These are phyloP conservation scores for Avahi laniger DNA, from an alignment of 2,797 vertebrate genomes.

Conservation along the genomic window DNA sequence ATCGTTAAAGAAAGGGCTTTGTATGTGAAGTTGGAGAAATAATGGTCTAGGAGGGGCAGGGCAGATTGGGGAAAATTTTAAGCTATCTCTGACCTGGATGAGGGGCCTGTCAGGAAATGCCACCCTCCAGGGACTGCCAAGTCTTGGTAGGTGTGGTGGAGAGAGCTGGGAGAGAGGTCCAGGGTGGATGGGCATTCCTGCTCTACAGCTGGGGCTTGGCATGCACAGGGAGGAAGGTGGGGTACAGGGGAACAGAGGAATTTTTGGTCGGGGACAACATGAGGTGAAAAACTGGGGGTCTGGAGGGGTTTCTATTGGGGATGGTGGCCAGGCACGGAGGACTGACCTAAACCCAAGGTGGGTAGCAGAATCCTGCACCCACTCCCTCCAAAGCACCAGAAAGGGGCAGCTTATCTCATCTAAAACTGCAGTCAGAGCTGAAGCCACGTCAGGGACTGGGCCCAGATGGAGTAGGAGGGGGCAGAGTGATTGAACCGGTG, in stretches of 20 bases:
- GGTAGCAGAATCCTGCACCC: neutral
- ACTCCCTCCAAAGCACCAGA: neutral
- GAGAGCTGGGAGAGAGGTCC: neutral
- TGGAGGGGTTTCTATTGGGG: neutral
- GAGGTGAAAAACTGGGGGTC: neutral
- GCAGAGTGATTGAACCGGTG: neutral
- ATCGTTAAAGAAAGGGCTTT: neutral
- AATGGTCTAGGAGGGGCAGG: neutral
- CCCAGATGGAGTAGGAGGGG: neutral
- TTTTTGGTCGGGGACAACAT: too few species aligned
- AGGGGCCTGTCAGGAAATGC: neutral
- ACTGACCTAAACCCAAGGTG: neutral
- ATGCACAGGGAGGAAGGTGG: too few species aligned
- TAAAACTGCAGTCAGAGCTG: neutral
- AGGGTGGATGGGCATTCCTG: neutral
- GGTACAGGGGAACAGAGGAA: neutral
- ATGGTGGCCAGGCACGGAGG: neutral
- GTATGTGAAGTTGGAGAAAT: neutral
- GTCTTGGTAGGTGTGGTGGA: neutral
- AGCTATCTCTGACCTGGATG: neutral
- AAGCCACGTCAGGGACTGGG: neutral
- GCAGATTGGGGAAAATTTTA: neutral
- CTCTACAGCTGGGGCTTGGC: neutral
- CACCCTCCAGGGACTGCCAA: accelerated
- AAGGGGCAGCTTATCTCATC: neutral